These are phyloP conservation scores for Microplitis demolitor DNA, from an alignment of 1,140 invertebrate genomes.

Conservation along the genomic window DNA sequence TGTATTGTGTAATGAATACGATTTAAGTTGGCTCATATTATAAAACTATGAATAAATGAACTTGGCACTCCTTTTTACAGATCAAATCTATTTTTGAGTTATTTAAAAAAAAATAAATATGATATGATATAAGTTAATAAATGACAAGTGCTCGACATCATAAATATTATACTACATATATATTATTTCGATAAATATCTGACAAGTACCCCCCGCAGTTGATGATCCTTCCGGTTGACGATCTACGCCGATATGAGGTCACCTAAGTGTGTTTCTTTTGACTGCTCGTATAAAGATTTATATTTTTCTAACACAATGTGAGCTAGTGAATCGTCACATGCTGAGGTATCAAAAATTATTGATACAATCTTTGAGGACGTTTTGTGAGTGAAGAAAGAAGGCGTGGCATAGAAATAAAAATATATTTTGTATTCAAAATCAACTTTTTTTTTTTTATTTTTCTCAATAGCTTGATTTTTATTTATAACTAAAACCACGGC, in stretches of 20 bases:
- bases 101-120: no score
- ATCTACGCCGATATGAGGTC: neutral
- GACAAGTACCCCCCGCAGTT: neutral
- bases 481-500: no score
- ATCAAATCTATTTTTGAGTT: no score
- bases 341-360: neutral
- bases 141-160: no score
- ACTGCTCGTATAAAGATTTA: neutral
- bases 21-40: no score
- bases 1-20: no score
- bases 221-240: neutral
- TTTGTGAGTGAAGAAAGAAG: neutral
- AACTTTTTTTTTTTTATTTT: neutral
- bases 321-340: neutral
- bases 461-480: no score
- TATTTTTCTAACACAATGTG: neutral
- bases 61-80: no score
- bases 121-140: no score
- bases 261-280: neutral
- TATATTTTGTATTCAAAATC: neutral
- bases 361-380: neutral
- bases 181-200: constrained; percentile 4
- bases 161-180: constrained; percentile 3
- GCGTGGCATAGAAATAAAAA: neutral
- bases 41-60: neutral